Evolutionary conservation across 2,797 vertebrate species (phyloP), one percentile per base, ranked within the genome.

Genomic region (Takifugu ocellatus): DNA sequence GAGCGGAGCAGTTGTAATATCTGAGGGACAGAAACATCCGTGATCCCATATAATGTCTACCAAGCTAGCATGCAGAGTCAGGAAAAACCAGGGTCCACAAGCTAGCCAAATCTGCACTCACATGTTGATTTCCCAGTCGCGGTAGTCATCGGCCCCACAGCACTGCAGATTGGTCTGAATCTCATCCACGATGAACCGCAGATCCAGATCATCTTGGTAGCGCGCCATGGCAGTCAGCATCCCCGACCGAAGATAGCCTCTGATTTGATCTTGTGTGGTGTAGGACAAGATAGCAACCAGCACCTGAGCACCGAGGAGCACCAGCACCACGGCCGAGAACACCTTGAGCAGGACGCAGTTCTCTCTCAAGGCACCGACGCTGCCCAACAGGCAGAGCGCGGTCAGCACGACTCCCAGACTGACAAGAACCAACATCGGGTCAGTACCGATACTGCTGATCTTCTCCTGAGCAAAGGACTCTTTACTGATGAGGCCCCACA

Each of bases 1-100:
- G 93, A 26, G 94, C 87, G 0, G 93, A 94, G 90, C 96, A 98
- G 85, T 96, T 98, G 76, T 94, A 98, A 68, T 94, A 94, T 88
- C 95, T 98, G 88, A 0, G 5, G 51, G 50, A 33, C 51, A 17
- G n/a, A 17, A 39, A 44, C 27, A 45, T 21, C 44, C 6, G 17
- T 9, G 8, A 17, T 11, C 10, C 6, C 7, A 48, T 5, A 11
- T 10, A 2, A 24, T 46, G n/a, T 5, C 46, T 21, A 24, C 8
- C 21, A 47, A 11, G 2, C 44, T 46, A 7, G 3, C 44, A 45
- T 45, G 44, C 17, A 21, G 3, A 47, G 2, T 21, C 17, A 12
- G 2, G n/a, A 21, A 21, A 2, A 21, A 46, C 7, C 11, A 46
- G 21, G 8, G 17, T 1, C 10, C 44, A 1, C 49, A 21, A 42